Conservation (phyloP, 2,113 vertebrate genomes). For the Oreochromis niloticus region DNA sequence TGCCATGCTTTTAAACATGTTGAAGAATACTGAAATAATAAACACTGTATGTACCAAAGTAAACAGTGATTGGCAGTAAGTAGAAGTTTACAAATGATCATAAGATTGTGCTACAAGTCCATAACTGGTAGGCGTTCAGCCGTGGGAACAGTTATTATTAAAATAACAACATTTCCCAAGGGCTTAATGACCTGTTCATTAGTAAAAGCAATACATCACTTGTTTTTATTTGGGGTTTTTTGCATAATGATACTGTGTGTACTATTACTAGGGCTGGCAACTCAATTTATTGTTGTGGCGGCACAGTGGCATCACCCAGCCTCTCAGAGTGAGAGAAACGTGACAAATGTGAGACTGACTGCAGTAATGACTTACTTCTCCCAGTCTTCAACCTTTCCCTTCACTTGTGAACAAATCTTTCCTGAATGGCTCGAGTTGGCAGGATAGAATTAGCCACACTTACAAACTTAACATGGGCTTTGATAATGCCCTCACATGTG, state of each 20-base stretch:
- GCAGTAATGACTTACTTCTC: slow-evolving; percentile 18
- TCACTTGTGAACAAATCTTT: slow-evolving; percentile 2
- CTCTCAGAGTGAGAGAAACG: neutral
- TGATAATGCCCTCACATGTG: neutral
- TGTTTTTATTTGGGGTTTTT: accelerated
- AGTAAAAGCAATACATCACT: neutral
- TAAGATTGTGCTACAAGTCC: neutral
- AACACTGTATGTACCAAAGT: neutral
- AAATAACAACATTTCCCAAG: neutral
- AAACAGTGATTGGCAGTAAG: neutral
- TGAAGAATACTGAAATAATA: neutral
- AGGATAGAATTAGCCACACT: neutral
- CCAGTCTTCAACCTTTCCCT: slow-evolving; percentile 1
- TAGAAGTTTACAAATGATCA: neutral
- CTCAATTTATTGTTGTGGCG: neutral
- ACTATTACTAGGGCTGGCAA: neutral
- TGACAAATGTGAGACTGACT: neutral
- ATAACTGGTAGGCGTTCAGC: neutral
- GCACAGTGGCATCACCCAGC: neutral
- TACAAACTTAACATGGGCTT: neutral
- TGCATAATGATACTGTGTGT: neutral
- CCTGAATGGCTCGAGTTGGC: neutral
- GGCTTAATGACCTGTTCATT: neutral
- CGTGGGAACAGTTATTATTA: neutral
- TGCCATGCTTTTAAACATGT: neutral